Percentiles rank a stretch among this genome's conserved stretches.
Evolutionary conservation across 1,140 invertebrate species (phyloP).

Genomic region (Venturia canescens): DNA sequence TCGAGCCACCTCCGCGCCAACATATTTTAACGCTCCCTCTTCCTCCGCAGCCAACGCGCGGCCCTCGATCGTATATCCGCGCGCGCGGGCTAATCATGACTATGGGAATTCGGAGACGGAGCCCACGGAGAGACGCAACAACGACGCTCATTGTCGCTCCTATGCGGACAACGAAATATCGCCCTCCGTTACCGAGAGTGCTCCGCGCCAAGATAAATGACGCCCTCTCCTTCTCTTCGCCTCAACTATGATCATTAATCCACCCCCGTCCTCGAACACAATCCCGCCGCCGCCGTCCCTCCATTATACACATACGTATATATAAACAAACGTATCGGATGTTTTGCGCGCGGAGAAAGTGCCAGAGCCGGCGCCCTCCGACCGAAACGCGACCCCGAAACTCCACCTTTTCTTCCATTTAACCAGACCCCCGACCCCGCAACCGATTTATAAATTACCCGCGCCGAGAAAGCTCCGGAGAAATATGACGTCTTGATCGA

Average conservation of each 20-base stretch:
- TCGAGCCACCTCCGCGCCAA: no score
- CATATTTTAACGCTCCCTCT: neutral
- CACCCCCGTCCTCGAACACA: neutral
- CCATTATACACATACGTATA: neutral
- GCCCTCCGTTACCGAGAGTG: slow-evolving; percentile 19
- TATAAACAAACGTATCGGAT: neutral
- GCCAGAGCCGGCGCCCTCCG: neutral
- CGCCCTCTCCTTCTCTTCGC: neutral
- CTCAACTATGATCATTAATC: slow-evolving; percentile 37
- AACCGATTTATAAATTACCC: slow-evolving; percentile 9
- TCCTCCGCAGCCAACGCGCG: neutral
- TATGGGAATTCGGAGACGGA: neutral
- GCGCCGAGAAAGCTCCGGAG: neutral
- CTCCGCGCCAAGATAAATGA: slow-evolving; percentile 25
- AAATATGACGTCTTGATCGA: slow-evolving; percentile 32
- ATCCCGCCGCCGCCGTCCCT: no score
- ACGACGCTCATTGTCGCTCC: slow-evolving; percentile 22
- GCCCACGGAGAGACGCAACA: neutral
- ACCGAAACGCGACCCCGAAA: neutral
- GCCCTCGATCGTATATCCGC: neutral
- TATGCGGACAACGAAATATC: slow-evolving; percentile 29
- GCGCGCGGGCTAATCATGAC: slow-evolving; percentile 3
- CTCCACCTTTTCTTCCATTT: slow-evolving; percentile 18
- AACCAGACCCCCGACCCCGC: neutral
- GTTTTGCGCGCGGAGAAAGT: slow-evolving; percentile 16